These are phyloP conservation scores for Branchinecta lynchi DNA, from an alignment of 1,140 invertebrate genomes.

Conservation along the genomic window DNA sequence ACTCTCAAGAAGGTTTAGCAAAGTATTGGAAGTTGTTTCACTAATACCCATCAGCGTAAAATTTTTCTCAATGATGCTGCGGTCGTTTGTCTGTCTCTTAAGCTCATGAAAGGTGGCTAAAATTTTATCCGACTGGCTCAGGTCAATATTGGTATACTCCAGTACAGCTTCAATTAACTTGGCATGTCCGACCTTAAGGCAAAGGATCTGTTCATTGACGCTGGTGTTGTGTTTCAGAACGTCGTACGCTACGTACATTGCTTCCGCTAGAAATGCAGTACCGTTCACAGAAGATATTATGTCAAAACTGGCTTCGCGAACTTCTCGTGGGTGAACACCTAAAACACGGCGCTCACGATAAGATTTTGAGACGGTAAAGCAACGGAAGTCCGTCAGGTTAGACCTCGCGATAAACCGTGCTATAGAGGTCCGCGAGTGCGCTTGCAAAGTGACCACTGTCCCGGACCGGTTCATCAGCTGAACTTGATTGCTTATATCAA, in stretches of 20 bases:
- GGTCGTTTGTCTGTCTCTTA: slow-evolving; percentile 25
- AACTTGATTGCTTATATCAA: slow-evolving; percentile 35
- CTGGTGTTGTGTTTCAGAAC: slow-evolving; percentile 43
- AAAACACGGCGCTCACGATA: slow-evolving; percentile 65
- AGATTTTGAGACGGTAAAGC: slow-evolving; percentile 71
- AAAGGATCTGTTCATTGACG: not conserved
- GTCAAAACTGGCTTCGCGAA: slow-evolving; percentile 83
- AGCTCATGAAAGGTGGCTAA: slow-evolving; percentile 44
- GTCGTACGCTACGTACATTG: slow-evolving; percentile 59
- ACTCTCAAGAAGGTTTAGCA: slow-evolving; percentile 10
- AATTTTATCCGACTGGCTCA: slow-evolving; percentile 48
- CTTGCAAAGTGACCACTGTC: slow-evolving; percentile 45
- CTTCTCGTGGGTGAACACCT: slow-evolving; percentile 71
- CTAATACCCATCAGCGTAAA: not conserved
- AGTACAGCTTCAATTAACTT: slow-evolving; percentile 59
- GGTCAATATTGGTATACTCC: slow-evolving; percentile 58
- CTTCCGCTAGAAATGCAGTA: slow-evolving; percentile 44
- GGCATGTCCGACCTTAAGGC: slow-evolving; percentile 53
- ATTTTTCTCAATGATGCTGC: not conserved
- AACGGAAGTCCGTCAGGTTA: slow-evolving; percentile 55
- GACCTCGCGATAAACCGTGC: slow-evolving; percentile 67
- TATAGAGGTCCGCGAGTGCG: slow-evolving; percentile 47
- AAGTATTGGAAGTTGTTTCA: slow-evolving; percentile 2
- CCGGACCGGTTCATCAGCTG: slow-evolving; percentile 69
- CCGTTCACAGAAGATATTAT: slow-evolving; percentile 57